Evolutionary conservation across 2,113 vertebrate species (phyloP).

Genomic region (Montifringilla adamsi): DNA sequence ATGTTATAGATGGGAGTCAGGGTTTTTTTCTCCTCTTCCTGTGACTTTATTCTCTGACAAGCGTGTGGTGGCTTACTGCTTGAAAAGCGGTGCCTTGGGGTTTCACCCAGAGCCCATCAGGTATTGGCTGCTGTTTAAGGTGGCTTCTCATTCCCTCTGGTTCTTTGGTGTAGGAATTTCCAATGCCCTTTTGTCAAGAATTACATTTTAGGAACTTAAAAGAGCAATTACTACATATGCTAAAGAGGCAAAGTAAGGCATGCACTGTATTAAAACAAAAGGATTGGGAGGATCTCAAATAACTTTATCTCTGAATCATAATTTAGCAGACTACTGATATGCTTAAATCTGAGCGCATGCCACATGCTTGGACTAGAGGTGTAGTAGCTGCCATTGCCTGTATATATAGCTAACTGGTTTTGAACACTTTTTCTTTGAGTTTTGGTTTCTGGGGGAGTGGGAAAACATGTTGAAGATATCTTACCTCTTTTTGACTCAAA

Average conservation of each 20-base stretch:
- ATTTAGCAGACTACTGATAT: background rate
- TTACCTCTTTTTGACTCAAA: background rate
- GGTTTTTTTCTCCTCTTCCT: background rate
- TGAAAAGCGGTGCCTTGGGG: background rate
- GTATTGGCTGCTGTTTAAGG: background rate
- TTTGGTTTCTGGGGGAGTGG: background rate
- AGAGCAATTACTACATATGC: background rate
- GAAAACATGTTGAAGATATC: background rate
- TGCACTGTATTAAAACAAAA: background rate
- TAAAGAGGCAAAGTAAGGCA: background rate
- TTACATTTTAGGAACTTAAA: background rate
- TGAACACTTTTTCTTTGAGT: background rate
- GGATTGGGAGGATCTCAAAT: background rate
- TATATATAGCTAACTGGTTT: background rate
- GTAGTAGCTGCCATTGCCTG: background rate
- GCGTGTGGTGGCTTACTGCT: rapidly evolving
- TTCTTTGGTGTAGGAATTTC: background rate
- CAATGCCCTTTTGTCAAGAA: background rate
- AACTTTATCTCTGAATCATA: background rate
- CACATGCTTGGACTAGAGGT: background rate
- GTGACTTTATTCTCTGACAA: background rate
- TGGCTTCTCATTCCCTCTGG: background rate
- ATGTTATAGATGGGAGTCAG: background rate
- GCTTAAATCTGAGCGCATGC: background rate
- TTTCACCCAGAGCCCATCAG: background rate